Evolutionary conservation across 1,140 invertebrate species (phyloP).

Genomic region (Calephelis nemesis): DNA sequence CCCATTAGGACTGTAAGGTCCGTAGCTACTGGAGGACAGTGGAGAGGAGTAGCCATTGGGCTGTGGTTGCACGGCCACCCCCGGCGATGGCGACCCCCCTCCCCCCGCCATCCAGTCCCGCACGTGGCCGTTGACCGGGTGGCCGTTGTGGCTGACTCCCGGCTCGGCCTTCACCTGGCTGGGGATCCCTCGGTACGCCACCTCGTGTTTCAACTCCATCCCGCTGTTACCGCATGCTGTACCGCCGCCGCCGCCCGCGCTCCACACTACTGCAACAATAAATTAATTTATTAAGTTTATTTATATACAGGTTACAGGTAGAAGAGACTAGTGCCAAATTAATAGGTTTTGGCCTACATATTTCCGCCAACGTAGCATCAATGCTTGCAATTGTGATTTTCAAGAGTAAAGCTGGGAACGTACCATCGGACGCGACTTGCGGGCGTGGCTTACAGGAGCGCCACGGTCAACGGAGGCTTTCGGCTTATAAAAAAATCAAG

Average conservation of each 20-base stretch:
- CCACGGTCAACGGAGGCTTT: too few species aligned
- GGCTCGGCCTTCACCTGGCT: conserved; percentile 72
- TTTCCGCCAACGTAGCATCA: too few species aligned
- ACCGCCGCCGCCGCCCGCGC: conserved; percentile 68
- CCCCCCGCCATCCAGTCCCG: conserved; percentile 90
- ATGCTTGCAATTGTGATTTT: too few species aligned
- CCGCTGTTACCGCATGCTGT: conserved; percentile 73
- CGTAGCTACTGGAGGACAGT: conserved; percentile 90
- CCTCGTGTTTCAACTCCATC: conserved; percentile 74
- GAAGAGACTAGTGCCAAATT: too few species aligned
- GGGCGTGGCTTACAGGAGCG: too few species aligned
- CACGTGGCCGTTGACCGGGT: conserved; percentile 86
- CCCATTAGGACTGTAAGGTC: conserved; percentile 91
- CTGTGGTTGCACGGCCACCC: conserved; percentile 74
- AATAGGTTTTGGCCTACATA: too few species aligned
- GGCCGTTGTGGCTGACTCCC: conserved; percentile 79
- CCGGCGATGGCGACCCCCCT: conserved; percentile 57
- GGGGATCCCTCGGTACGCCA: conserved; percentile 68
- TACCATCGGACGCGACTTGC: too few species aligned
- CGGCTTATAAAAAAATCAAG: too few species aligned
- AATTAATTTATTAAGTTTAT: too few species aligned
- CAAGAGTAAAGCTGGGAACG: too few species aligned
- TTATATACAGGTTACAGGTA: too few species aligned
- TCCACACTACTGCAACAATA: conserved; percentile 68
- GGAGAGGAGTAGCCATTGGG: conserved; percentile 90